Conservation (phyloP, 2,888 invertebrate species). For the Nudaria mundana region DNA sequence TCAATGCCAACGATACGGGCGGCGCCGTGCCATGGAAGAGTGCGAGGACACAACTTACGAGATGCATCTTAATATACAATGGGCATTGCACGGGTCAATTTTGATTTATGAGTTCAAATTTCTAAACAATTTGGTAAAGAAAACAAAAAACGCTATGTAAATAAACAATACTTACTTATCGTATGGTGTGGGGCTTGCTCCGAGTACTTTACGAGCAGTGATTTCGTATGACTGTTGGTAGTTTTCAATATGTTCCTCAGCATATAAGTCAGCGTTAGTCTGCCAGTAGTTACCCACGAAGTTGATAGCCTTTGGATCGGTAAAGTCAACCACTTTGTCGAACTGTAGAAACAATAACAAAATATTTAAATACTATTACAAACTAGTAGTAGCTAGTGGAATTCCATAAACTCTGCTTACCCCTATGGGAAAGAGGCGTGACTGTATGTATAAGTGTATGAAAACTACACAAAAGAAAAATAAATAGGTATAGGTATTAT, state of each 20-base stretch:
- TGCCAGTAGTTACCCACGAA: conserved; percentile 80
- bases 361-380: not conserved
- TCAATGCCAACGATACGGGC: too few relatives aligned
- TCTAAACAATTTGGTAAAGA: too few relatives aligned
- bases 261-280: conserved; percentile 75
- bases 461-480: not conserved
- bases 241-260: conserved; percentile 46
- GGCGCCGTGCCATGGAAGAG: too few relatives aligned
- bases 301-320: conserved; percentile 70
- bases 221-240: conserved; percentile 81
- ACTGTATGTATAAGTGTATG: too few relatives aligned
- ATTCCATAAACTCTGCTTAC: too few relatives aligned
- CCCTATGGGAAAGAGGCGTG: too few relatives aligned
- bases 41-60: too few relatives aligned
- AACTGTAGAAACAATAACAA: conserved; percentile 44
- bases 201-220: conserved; percentile 71
- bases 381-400: too few relatives aligned
- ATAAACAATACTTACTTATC: conserved; percentile 57
- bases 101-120: too few relatives aligned
- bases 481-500: too few relatives aligned
- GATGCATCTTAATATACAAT: not conserved
- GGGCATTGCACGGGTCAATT: not conserved
- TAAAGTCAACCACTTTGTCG: conserved; percentile 55
- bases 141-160: too few relatives aligned
- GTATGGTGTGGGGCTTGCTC: conserved; percentile 44